Evolutionary conservation across 2,113 vertebrate genomes (phyloP), one percentile per base, ranked within the genome.

Genomic region (Indri indri): DNA sequence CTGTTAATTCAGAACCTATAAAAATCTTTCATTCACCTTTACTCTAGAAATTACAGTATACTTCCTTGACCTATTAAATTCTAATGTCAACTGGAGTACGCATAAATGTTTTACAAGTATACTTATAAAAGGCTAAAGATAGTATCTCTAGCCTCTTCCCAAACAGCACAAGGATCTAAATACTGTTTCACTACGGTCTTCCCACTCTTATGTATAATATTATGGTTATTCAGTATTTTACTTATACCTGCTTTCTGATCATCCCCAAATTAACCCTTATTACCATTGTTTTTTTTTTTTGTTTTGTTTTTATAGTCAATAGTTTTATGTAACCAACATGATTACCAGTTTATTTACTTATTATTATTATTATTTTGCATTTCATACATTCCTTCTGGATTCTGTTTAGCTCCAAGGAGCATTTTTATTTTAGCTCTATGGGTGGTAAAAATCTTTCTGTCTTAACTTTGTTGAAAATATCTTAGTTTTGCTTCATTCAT

Each of bases 391-490:
- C 20, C 20, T 73, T 68, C 47, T 77, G 30, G 47, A 59, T 70
- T 95, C 68, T 32, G 2, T 63, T 20, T 90, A 20, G 2, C 77
- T 73, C 47, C 0, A 59, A 81, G 34, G 54, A 84, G 20, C 23
- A 59, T 81, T 50, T 83, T 81, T 57, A 50, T 27, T 59, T 37
- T 37, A n/a, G n/a, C 54, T 77, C 54, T 95, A 1, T 63, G 50
- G n/a, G 30, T 40, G 59, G 40, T 30, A 81, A 63, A 63, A 73
- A 52, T 87, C 30, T 85, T 45, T 79, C 63, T 42, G 27, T 45
- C 57, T 88, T 88, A n/a, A 40, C 37, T 90, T 92, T 61, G 70
- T 89, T 83, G n/a, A 59, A 92, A 97, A 95, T 91, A 8, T n/a
- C 59, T 77, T 66, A 68, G 23, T 86, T 94, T 86, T 85, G 11